Conservation (phyloP, 2,888 invertebrate species). For the Spodoptera exigua region DNA sequence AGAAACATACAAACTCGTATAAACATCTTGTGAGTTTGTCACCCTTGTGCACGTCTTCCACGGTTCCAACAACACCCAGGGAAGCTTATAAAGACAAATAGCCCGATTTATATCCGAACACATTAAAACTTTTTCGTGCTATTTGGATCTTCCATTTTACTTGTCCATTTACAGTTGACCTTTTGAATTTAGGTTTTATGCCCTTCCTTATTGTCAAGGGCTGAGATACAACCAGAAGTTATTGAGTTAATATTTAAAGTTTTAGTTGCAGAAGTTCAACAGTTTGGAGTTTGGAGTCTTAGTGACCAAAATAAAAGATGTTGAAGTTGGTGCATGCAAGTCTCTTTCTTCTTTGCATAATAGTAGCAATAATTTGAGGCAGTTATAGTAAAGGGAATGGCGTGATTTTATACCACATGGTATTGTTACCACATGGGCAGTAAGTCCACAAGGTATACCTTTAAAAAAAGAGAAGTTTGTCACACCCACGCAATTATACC, state of each 20-base stretch:
- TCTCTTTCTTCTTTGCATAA: too few relatives aligned
- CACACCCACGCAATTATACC: slow-evolving; percentile 41
- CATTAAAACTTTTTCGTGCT: slow-evolving; percentile 79
- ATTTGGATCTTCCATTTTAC: slow-evolving; percentile 55
- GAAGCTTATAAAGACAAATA: slow-evolving; percentile 81
- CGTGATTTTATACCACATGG: slow-evolving; percentile 19
- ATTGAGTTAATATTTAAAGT: slow-evolving; percentile 35
- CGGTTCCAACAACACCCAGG: slow-evolving; percentile 59
- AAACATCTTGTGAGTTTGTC: slow-evolving; percentile 46
- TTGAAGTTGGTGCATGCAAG: too few relatives aligned
- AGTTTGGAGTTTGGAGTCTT: too few relatives aligned
- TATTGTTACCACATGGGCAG: slow-evolving; percentile 13
- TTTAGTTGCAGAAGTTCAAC: too few relatives aligned
- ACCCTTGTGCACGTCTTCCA: slow-evolving; percentile 43
- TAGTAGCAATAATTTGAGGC: neutral
- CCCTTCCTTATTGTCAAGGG: slow-evolving; percentile 54
- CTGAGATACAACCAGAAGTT: slow-evolving; percentile 51
- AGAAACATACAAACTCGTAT: slow-evolving; percentile 42
- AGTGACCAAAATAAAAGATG: too few relatives aligned
- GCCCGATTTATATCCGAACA: slow-evolving; percentile 80
- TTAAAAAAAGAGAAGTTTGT: slow-evolving; percentile 24
- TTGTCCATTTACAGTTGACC: slow-evolving; percentile 66
- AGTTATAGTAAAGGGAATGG: slow-evolving; percentile 6
- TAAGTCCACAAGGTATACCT: slow-evolving; percentile 29
- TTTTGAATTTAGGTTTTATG: slow-evolving; percentile 65